These are phyloP conservation scores for Circaetus gallicus DNA, from an alignment of 2,113 vertebrate species.

Conservation along the genomic window DNA sequence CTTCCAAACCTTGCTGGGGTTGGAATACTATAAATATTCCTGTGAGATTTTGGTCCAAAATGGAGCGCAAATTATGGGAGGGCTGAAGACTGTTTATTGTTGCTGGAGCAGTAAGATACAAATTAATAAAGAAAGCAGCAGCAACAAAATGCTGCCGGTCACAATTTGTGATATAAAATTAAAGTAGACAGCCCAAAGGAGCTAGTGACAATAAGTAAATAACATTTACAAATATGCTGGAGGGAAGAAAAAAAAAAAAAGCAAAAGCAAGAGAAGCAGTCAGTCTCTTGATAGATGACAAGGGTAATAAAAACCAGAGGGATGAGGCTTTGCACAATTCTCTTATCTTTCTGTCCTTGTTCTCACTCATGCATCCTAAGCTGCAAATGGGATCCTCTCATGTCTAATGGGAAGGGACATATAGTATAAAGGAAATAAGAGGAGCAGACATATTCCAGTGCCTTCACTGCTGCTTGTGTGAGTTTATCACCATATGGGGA, in stretches of 20 bases:
- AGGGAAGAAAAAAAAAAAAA: not conserved
- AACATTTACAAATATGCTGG: conserved; percentile 60
- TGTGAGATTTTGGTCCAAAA: not conserved
- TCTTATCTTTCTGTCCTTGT: conserved; percentile 42
- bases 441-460: not conserved
- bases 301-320: conserved; percentile 33
- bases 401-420: conserved; percentile 22
- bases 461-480: not conserved
- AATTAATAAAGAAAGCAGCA: conserved; percentile 58
- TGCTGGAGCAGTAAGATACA: conserved; percentile 18
- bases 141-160: conserved; percentile 37
- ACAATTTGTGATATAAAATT: conserved; percentile 57
- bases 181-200: conserved; percentile 54
- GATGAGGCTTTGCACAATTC: conserved; percentile 27
- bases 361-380: conserved; percentile 28
- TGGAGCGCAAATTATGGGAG: not conserved
- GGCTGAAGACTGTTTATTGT: not conserved
- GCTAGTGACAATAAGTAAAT: conserved; percentile 58
- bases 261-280: not conserved
- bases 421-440: not conserved
- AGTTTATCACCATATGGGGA: not conserved
- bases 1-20: not conserved
- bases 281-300: conserved; percentile 44
- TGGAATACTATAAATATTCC: not conserved
- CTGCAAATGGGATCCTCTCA: conserved; percentile 17